Evolutionary conservation across 1,140 invertebrate genomes (phyloP).

Genomic region (Psix sp.): DNA sequence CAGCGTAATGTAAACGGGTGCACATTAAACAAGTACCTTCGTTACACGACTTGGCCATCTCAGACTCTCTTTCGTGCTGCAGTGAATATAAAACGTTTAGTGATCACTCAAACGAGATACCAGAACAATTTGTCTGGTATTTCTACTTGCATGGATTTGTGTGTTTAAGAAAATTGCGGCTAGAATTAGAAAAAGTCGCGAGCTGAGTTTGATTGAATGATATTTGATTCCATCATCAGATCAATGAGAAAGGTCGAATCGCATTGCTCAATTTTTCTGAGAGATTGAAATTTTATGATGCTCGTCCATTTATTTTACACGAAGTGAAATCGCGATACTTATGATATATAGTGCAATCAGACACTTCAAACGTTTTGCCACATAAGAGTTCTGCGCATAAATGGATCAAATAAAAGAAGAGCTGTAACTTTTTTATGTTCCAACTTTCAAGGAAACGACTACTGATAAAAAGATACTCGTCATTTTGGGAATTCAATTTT

Average conservation of each 20-base stretch:
- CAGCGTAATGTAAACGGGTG: constrained; percentile 35
- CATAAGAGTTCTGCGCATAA: background rate
- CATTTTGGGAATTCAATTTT: background rate
- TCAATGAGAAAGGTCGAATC: constrained; percentile 1
- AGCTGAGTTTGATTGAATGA: background rate
- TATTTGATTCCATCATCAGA: background rate
- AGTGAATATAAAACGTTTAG: constrained; percentile 19
- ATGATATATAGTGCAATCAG: too few relatives aligned
- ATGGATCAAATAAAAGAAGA: background rate
- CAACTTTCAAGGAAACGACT: too few relatives aligned
- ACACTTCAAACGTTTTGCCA: background rate
- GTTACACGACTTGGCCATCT: constrained; percentile 25
- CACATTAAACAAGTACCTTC: constrained; percentile 31
- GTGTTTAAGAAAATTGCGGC: too few relatives aligned
- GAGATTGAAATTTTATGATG: background rate
- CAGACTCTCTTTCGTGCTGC: constrained; percentile 3
- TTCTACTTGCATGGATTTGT: too few relatives aligned
- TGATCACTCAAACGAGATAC: constrained; percentile 15
- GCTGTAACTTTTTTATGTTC: background rate
- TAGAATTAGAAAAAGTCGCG: background rate
- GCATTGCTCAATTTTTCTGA: background rate
- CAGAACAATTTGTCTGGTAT: constrained; percentile 19
- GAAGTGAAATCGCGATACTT: constrained; percentile 1
- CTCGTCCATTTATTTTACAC: background rate
- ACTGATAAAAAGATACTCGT: too few relatives aligned